Conservation (phyloP, 2,113 vertebrate genomes). For the Eonycteris spelaea region DNA sequence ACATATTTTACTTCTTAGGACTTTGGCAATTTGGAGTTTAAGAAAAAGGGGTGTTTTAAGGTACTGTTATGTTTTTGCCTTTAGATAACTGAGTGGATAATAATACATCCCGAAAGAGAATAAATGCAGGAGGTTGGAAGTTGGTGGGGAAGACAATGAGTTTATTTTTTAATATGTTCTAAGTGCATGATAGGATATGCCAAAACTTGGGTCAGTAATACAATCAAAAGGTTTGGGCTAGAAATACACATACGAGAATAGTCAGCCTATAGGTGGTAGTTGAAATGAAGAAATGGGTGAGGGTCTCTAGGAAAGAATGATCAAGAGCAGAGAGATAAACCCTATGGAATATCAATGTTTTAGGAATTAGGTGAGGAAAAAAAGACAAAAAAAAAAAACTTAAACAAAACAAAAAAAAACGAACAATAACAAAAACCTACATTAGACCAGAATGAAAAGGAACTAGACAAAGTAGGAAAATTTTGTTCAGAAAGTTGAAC, state of each 20-base stretch:
- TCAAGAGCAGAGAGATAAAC: neutral
- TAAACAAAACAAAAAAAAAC: too few species aligned
- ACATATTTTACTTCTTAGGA: neutral
- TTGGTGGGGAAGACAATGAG: neutral
- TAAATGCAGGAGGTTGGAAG: neutral
- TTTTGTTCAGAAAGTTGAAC: neutral
- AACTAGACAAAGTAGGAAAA: neutral
- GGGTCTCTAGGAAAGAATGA: neutral
- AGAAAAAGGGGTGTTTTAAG: neutral
- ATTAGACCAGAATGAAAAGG: neutral
- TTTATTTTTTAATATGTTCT: neutral
- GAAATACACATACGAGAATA: neutral
- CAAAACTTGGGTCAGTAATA: neutral
- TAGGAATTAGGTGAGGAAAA: neutral
- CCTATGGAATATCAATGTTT: neutral
- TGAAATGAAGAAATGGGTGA: neutral
- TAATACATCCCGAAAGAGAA: neutral
- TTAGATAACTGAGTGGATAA: neutral
- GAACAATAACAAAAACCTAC: too few species aligned
- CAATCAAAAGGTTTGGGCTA: neutral
- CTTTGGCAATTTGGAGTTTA: neutral
- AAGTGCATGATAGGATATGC: neutral
- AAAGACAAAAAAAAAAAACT: neutral
- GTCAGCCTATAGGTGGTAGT: neutral
- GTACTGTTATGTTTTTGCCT: neutral